Base-by-base conservation (phyloP, 1,140 invertebrate genomes). In the Dreissena rostriformis region DNA sequence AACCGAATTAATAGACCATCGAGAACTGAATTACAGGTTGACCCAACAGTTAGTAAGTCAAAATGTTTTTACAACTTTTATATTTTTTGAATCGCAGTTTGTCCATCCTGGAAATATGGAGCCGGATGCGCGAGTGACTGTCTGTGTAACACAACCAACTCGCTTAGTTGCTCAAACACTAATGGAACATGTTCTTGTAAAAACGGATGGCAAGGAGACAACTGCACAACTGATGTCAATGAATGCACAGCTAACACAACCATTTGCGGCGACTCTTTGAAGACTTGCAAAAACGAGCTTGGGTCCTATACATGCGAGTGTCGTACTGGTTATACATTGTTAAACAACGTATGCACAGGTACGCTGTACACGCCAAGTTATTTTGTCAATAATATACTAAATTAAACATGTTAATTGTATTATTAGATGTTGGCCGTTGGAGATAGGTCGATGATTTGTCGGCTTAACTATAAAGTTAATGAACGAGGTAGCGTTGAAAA, bases 301-400 rank as follows among this genome's bases (percentile, higher is more conserved):
- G 74, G 74, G 14, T 65, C 57, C 1, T 76, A 65, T 51, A 61
- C 63, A 39, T 76, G 74, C 49, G 74, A 76, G 22, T 76, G 74
- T 39, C 14, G 11, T 76, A 61, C 0, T 8, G 74, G 74, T 11
- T 76, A 29, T 29, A 24, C 24, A 76, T 63, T 12, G 65, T 14
- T n/a, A 39, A 17, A 63, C 12, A 24, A n/a, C 28, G 57, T 14
- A 29, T 76, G 74, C 19, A 17, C 26, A 49, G 74, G 74, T 76
- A 76, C n/a, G 51, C 22, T 61, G 12, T 61, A 5, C 22, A n/a
- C 22, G 57, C 11, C 57, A 61, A 19, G 19, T 11, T n/a, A n/a
- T 19, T n/a, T 2, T 61, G 2, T 61, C 57, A 24, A 2, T 24
- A 61, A 61, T 61, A 24, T 61, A n/a, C 11, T n/a, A n/a, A 61